Evolutionary conservation across 2,113 vertebrate genomes (phyloP).

Genomic region (Microcebus lehilahytsara): DNA sequence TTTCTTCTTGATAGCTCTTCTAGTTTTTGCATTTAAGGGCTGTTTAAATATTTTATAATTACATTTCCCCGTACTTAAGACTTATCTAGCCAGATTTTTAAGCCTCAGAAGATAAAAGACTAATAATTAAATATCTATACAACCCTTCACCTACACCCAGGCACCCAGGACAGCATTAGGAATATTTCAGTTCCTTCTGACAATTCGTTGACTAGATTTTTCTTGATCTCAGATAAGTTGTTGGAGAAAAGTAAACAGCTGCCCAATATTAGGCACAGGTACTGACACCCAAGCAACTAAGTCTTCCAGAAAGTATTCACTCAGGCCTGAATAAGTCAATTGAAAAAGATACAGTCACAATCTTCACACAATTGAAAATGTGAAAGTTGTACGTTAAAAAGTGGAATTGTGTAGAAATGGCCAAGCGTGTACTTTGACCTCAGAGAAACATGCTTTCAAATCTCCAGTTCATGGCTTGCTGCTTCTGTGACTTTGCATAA

Average conservation of each 20-base stretch:
- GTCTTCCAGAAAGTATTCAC: not conserved
- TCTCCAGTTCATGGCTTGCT: not conserved
- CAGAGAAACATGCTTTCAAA: not conserved
- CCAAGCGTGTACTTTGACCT: not conserved
- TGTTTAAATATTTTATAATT: conserved; percentile 62
- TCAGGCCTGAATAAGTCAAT: not conserved
- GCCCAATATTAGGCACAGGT: not conserved
- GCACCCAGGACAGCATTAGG: not conserved
- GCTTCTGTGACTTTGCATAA: not conserved
- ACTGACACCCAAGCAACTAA: not conserved
- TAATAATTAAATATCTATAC: not conserved
- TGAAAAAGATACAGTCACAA: not conserved
- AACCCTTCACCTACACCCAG: not conserved
- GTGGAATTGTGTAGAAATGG: not conserved
- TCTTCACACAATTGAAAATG: not conserved
- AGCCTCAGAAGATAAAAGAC: conserved; percentile 18
- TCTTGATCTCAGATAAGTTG: not conserved
- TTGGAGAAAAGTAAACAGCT: not conserved
- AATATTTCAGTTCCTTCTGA: not conserved
- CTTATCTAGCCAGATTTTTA: conserved; percentile 20
- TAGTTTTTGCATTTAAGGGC: conserved; percentile 24
- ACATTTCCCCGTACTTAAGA: not conserved
- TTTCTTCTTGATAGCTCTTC: not conserved
- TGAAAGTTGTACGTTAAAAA: not conserved
- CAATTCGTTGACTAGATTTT: not conserved